phyloP scores from a whole-genome alignment of 2,113 vertebrate species.

The Ursus arctos region DNA sequence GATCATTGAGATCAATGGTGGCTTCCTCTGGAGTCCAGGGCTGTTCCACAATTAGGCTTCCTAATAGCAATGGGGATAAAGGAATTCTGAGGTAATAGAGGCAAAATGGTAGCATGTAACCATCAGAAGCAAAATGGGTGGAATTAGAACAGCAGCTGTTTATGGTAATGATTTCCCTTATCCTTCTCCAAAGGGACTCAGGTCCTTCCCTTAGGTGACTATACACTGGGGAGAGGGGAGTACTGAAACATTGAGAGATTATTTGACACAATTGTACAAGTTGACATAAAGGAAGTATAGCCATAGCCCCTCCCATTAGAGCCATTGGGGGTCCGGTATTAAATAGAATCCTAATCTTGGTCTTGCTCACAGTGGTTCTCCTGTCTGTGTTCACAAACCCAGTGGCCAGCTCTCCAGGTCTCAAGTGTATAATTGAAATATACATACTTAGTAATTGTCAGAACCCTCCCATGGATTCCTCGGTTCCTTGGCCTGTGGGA shows the following conservation, averaged over 20 bases:
- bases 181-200: not conserved
- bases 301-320: not conserved
- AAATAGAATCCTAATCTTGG: not conserved
- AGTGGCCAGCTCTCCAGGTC: not conserved
- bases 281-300: not conserved
- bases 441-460: not conserved
- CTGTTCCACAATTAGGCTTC: not conserved
- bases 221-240: not conserved
- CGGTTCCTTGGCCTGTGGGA: not conserved
- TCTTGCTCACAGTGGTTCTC: not conserved
- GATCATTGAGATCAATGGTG: not conserved
- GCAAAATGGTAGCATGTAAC: not conserved
- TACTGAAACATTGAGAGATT: not conserved
- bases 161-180: not conserved
- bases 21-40: not conserved
- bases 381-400: not conserved
- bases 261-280: not conserved
- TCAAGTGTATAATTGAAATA: not conserved
- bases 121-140: not conserved
- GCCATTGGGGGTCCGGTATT: not conserved
- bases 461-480: not conserved
- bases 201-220: not conserved
- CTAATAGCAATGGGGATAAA: not conserved
- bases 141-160: not conserved
- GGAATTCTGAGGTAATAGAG: not conserved